These are phyloP conservation scores for Philereme transversata DNA, from an alignment of 2,888 invertebrate species.

Conservation along the genomic window DNA sequence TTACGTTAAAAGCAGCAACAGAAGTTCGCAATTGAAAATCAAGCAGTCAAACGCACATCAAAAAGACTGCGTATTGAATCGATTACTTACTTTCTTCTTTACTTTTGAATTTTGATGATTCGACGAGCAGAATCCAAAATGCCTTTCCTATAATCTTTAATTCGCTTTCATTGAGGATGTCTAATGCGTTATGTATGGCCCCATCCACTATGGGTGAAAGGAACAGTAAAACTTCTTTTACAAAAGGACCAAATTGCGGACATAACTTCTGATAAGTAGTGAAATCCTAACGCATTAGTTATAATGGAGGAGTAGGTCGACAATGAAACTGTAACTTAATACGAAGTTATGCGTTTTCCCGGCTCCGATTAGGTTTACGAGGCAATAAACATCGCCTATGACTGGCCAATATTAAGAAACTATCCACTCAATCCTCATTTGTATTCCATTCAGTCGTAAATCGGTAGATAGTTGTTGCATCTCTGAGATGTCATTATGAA, in stretches of 20 bases:
- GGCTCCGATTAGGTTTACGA: conserved; percentile 74
- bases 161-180: conserved; percentile 35
- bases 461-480: conserved; percentile 57
- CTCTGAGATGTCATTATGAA: conserved; percentile 36
- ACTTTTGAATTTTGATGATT: conserved; percentile 38
- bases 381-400: conserved; percentile 69
- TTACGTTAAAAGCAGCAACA: conserved; percentile 28
- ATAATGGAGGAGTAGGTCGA: conserved; percentile 50
- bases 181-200: conserved; percentile 25
- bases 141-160: conserved; percentile 37
- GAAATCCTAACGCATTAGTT: conserved; percentile 37
- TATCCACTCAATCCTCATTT: conserved; percentile 61
- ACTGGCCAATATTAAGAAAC: conserved; percentile 68
- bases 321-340: conserved; percentile 69
- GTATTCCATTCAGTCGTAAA: conserved; percentile 69
- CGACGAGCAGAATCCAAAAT: conserved; percentile 38
- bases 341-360: conserved; percentile 71
- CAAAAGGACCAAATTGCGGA: conserved; percentile 30
- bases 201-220: conserved; percentile 17
- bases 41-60: conserved; percentile 30
- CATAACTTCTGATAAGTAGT: conserved; percentile 30
- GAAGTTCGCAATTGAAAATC: conserved; percentile 30
- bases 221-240: conserved; percentile 23
- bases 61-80: conserved; percentile 36
- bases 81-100: conserved; percentile 41